Evolutionary conservation across 2,888 invertebrate genomes (phyloP), one percentile per base, ranked within the genome.

Genomic region (Tupiocoris notatus): DNA sequence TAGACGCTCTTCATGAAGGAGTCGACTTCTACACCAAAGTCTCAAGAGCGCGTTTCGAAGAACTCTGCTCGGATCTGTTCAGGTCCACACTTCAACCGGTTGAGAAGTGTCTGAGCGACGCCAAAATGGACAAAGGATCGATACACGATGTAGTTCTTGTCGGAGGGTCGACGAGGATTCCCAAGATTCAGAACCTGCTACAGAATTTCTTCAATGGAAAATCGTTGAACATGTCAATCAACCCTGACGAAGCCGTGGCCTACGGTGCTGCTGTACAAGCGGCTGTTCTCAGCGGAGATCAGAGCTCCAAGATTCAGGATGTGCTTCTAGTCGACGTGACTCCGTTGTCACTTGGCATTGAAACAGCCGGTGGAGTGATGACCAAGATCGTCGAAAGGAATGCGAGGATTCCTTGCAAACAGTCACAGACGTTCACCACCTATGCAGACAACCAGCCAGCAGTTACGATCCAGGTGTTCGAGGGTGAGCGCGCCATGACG

Each of bases 401-500:
- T 84, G 85, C 86, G 16, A 86, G 89, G 81, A 91, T 91, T 81
- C 92, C 91, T 0, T 89, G 90, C 85, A 91, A 90, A 82, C 90
- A 91, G 83, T 86, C 88, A 0, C 88, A 91, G 83, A 89, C 88
- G 0, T 94, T 93, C 85, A 90, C 92, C 61, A 94, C 93, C 0
- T 93, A 91, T 82, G 85, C 91, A 0, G 93, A 94, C 85, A 93
- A 93, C 84, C 93, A 94, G 83, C 87, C 91, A 0, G 91, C 88
- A 0, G 92, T 92, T 62, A 89, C 88, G 22, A 89, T 92, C 78
- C 90, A 91, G 83, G 91, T 91, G 17, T 90, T 88, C 82, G 91
- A 92, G 83, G 92, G 92, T 24, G 92, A 92, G 83, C 86, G 93
- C 58, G 91, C 92, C 21, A 91, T 95, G 93, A 95, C 95, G 2